Conservation (phyloP, 2,888 invertebrate species). For the Dryobotodes eremita region DNA sequence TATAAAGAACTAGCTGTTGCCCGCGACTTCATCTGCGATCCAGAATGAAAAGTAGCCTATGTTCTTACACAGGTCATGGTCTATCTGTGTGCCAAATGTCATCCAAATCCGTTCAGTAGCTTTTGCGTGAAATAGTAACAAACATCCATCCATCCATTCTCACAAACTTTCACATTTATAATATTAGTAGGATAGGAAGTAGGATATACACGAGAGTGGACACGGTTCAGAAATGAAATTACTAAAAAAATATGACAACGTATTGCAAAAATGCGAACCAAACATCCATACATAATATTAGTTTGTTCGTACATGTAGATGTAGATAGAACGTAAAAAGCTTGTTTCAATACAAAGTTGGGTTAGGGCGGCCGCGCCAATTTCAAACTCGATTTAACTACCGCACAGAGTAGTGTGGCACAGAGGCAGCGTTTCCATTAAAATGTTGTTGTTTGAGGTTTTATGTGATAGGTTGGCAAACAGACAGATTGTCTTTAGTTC, state of each 20-base stretch:
- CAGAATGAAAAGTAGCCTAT: too few relatives aligned
- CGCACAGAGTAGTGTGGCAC: constrained; percentile 45
- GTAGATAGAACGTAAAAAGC: constrained; percentile 46
- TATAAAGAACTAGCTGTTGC: too few relatives aligned
- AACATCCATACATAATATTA: constrained; percentile 11
- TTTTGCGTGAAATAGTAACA: too few relatives aligned
- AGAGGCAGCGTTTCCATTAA: constrained; percentile 52
- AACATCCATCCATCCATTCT: too few relatives aligned
- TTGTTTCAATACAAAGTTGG: constrained; percentile 61
- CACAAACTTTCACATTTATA: too few relatives aligned
- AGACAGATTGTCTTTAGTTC: constrained; percentile 18
- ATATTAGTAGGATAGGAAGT: too few relatives aligned
- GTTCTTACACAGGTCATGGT: too few relatives aligned
- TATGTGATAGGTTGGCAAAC: constrained; percentile 32
- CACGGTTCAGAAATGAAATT: background rate
- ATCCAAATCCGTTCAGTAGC: too few relatives aligned
- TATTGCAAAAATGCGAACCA: constrained; percentile 9
- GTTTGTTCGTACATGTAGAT: constrained; percentile 3
- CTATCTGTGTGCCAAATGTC: too few relatives aligned
- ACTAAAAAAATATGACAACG: background rate
- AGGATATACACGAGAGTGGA: too few relatives aligned
- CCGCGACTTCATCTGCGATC: too few relatives aligned
- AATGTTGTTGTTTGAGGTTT: constrained; percentile 48
- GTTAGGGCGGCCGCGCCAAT: constrained; percentile 70
- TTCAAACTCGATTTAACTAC: constrained; percentile 80